Percentiles rank a stretch among this genome's conserved stretches.
Conservation (phyloP, 2,888 invertebrate genomes). For the Silvanus unidentatus region DNA sequence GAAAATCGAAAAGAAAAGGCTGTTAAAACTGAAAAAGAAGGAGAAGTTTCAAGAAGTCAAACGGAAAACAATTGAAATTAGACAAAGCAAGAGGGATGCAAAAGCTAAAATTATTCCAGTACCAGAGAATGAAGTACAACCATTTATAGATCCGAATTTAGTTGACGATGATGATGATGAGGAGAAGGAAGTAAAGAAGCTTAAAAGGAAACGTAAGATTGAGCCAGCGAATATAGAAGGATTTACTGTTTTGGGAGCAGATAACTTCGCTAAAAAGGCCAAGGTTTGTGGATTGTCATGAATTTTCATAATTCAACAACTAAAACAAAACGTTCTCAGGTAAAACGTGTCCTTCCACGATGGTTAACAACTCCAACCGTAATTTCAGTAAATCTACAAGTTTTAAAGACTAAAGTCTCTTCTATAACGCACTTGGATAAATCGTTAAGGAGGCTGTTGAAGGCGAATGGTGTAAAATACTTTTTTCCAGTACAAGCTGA, state of each 20-base stretch:
- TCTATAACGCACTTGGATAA: constrained; percentile 59
- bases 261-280: constrained; percentile 53
- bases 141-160: constrained; percentile 23
- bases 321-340: constrained; percentile 45
- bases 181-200: constrained; percentile 5
- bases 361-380: constrained; percentile 81
- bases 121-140: constrained; percentile 28
- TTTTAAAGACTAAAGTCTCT: constrained; percentile 50
- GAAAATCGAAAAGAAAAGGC: constrained; percentile 55
- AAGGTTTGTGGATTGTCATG: constrained; percentile 44
- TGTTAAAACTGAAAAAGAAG: constrained; percentile 38
- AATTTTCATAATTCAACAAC: no score
- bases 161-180: constrained; percentile 6
- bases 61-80: constrained; percentile 24
- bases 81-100: constrained; percentile 22
- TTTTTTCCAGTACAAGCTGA: constrained; percentile 82
- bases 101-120: constrained; percentile 23
- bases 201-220: constrained; percentile 27
- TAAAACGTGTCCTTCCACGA: constrained; percentile 73
- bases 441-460: constrained; percentile 57
- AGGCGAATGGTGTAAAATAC: constrained; percentile 63
- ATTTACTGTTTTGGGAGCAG: constrained; percentile 64
- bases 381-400: constrained; percentile 66
- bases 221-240: constrained; percentile 42
- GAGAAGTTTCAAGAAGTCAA: constrained; percentile 34